phyloP scores from a whole-genome alignment of 2,113 vertebrate species.

The Ursus arctos region DNA sequence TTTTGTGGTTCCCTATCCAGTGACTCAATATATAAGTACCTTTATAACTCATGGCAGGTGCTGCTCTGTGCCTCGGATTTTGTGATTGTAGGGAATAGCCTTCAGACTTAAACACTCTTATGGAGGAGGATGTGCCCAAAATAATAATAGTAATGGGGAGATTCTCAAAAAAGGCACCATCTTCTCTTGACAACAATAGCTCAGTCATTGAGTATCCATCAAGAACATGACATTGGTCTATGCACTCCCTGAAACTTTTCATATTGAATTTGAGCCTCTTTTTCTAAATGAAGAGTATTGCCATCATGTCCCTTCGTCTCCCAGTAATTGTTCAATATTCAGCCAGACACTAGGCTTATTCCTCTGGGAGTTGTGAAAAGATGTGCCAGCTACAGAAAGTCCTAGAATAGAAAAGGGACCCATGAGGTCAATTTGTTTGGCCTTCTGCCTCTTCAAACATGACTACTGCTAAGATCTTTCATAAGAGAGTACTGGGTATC shows the following conservation, averaged over 20 bases:
- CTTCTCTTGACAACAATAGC: constrained; percentile 39
- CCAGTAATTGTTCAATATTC: constrained; percentile 4
- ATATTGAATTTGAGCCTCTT: constrained; percentile 13
- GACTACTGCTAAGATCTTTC: background rate
- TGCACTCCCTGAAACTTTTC: background rate
- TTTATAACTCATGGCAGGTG: constrained; percentile 55
- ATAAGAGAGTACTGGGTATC: background rate
- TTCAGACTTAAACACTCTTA: background rate
- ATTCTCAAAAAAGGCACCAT: background rate
- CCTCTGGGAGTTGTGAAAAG: background rate
- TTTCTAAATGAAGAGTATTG: constrained; percentile 15
- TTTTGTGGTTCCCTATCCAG: constrained; percentile 69
- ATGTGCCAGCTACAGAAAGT: background rate
- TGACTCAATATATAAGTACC: constrained; percentile 29
- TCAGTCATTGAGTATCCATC: constrained; percentile 7
- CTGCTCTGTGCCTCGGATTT: constrained; percentile 37
- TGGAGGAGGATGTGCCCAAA: constrained; percentile 55
- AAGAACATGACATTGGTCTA: constrained; percentile 5
- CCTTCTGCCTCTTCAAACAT: background rate
- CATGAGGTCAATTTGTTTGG: background rate
- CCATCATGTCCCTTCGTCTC: background rate
- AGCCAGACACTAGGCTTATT: background rate
- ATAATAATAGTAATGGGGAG: constrained; percentile 35
- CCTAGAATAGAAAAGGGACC: background rate
- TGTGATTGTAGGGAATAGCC: constrained; percentile 67